Evolutionary conservation across 2,113 vertebrate genomes (phyloP).

Genomic region (Ochotona curzoniae): DNA sequence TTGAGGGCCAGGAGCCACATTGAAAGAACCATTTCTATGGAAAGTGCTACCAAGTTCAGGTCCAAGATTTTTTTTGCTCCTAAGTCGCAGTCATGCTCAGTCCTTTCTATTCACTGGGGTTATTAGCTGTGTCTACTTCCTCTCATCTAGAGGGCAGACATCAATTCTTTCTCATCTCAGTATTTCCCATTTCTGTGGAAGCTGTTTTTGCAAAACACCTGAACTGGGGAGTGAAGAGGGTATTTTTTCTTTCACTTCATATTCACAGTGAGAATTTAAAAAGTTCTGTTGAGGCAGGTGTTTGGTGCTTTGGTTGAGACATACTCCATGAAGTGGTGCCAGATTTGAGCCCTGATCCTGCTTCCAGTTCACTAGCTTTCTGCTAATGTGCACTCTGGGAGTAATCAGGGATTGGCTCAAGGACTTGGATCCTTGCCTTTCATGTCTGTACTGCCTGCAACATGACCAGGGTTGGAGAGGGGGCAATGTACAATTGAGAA

Average conservation of each 20-base stretch:
- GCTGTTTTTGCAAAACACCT: background rate
- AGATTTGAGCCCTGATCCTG: too few relatives aligned
- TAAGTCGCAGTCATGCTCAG: background rate
- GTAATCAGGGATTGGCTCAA: too few relatives aligned
- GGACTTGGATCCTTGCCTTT: too few relatives aligned
- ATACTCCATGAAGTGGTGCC: too few relatives aligned
- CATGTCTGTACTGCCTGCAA: too few relatives aligned
- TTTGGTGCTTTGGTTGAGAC: too few relatives aligned
- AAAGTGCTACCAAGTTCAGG: background rate
- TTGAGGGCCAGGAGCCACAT: background rate
- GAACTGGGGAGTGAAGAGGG: background rate
- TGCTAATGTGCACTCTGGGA: too few relatives aligned
- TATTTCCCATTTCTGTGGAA: background rate
- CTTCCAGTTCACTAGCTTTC: too few relatives aligned
- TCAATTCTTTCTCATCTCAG: background rate
- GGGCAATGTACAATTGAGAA: too few relatives aligned
- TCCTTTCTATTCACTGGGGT: background rate
- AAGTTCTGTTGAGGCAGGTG: background rate
- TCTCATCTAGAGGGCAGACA: background rate
- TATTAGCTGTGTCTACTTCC: background rate
- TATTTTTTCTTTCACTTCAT: slow-evolving; percentile 9
- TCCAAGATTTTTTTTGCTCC: slow-evolving; percentile 8
- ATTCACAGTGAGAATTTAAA: background rate
- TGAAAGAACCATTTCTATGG: background rate
- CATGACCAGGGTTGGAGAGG: too few relatives aligned